Percentiles rank a stretch among this genome's conserved stretches.
These are phyloP conservation scores for Gopherus evgoodei DNA, from an alignment of 2,113 vertebrate genomes.

Conservation along the genomic window DNA sequence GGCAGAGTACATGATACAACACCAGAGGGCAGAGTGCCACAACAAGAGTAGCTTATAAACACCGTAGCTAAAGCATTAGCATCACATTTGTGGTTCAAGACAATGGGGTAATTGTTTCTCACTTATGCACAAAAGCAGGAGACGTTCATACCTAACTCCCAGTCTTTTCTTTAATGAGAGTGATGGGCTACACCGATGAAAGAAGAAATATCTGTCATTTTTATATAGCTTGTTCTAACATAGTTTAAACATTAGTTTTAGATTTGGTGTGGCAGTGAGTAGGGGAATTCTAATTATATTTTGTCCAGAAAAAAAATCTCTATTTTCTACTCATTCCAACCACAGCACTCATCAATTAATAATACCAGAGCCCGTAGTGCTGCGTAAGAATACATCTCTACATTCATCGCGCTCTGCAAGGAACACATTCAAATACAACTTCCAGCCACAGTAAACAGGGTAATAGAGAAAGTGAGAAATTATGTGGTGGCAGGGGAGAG, in stretches of 20 bases:
- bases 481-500: not conserved
- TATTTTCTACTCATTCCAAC: not conserved
- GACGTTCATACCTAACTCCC: rapidly evolving
- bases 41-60: not conserved
- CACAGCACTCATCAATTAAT: not conserved
- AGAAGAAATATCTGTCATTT: not conserved
- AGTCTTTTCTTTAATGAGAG: rapidly evolving
- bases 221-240: not conserved
- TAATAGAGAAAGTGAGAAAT: not conserved
- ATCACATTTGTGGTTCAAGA: rapidly evolving
- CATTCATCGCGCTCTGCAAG: not conserved
- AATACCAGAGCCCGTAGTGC: not conserved
- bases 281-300: not conserved
- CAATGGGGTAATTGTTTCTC: rapidly evolving
- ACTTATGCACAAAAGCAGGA: rapidly evolving
- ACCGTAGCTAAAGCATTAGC: rapidly evolving
- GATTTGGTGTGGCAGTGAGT: not conserved
- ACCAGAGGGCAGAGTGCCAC: not conserved
- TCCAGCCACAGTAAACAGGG: not conserved
- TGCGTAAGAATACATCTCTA: not conserved
- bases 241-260: not conserved
- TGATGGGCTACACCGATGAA: too few species aligned
- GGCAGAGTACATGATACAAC: not conserved
- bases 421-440: not conserved
- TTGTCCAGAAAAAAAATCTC: not conserved